Conservation (phyloP, 2,113 vertebrate genomes). For the Gavia stellata region DNA sequence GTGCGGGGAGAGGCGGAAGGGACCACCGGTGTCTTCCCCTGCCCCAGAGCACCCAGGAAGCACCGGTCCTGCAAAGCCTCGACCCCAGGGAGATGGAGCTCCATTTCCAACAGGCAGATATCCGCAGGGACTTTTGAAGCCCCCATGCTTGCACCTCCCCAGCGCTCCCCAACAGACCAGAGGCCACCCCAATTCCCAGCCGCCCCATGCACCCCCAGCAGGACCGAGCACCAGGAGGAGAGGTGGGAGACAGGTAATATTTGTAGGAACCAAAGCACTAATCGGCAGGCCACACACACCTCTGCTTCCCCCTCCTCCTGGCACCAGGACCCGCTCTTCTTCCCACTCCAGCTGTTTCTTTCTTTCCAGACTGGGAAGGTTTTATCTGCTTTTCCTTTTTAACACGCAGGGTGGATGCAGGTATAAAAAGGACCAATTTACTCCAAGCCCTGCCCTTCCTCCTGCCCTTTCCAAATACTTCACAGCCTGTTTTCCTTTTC, state of each 20-base stretch:
- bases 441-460: background rate
- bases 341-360: background rate
- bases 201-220: background rate
- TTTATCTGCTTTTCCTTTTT: background rate
- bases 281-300: background rate
- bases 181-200: background rate
- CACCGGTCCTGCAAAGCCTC: background rate
- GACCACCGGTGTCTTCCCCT: accelerated
- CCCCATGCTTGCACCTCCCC: background rate
- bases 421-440: background rate
- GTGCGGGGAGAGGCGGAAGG: background rate
- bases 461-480: background rate
- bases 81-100: background rate
- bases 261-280: background rate
- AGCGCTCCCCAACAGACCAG: background rate
- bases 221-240: background rate
- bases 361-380: background rate
- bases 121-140: background rate
- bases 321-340: background rate
- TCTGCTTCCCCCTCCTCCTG: background rate
- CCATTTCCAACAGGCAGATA: background rate
- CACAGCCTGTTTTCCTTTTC: background rate
- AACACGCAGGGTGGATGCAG: background rate
- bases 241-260: background rate
- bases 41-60: background rate